Base-by-base conservation (phyloP, 2,797 vertebrate species). In the Malurus leucopterus region DNA sequence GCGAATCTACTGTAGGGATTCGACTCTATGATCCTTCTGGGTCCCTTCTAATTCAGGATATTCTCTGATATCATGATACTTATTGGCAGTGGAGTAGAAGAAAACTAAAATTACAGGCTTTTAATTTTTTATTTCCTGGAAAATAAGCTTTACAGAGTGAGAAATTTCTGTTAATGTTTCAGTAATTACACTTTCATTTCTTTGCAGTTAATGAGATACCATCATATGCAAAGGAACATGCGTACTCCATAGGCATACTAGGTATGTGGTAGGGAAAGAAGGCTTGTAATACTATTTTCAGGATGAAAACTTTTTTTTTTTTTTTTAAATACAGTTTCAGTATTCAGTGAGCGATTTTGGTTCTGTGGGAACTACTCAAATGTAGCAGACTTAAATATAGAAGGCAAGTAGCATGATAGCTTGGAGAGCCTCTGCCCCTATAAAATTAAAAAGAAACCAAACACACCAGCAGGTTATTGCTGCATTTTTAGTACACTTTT, bases 351-450 rank as follows among this genome's bases (percentile, higher is more conserved):
- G n/a, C 8, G 36, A 72, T 54, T 80, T 72, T 8, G 24, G 4
- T 90, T 95, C 65, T 92, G 51, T 92, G 69, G 75, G 78, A 94
- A 87, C 51, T 20, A 27, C 51, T 95, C 55, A 91, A 71, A 87
- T 82, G 74, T 67, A 94, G 88, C 51, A 87, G 65, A 34, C 11
- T 10, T 71, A 93, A 87, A 87, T 80, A 63, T n/a, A 85, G 88
- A 91, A 85, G 27, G 54, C 20, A n/a, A 83, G 34, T 38, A 57
- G 41, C 5, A 2, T 51, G 68, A 43, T 8, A 26, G 46, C 38
- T 86, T 86, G 51, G 44, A 79, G 75, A 90, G 65, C n/a, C 17
- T 64, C 69, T 90, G 62, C 30, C 62, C 47, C 69, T 59, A 2
- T 74, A 64, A 92, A 82, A 63, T 43, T 12, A 36, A 36, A 73